Conservation (phyloP, 2,797 vertebrate genomes). For the Garrulus glandarius region DNA sequence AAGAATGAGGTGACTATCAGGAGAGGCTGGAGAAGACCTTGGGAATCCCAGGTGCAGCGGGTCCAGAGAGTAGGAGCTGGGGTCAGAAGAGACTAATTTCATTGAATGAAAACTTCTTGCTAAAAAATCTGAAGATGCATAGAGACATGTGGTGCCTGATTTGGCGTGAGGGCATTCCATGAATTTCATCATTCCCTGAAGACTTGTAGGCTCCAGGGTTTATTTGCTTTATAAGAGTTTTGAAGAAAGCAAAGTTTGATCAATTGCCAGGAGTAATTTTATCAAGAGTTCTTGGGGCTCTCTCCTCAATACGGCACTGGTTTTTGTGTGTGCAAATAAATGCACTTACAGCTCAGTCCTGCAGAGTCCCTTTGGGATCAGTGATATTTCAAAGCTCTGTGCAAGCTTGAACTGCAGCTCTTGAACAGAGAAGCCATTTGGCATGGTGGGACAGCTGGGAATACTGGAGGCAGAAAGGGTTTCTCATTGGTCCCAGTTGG, state of each 20-base stretch:
- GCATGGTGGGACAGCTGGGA: background rate
- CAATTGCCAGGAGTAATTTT: slow-evolving; percentile 29
- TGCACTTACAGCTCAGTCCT: background rate
- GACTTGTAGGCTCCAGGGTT: slow-evolving; percentile 19
- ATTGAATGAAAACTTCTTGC: background rate
- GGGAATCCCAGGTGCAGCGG: background rate
- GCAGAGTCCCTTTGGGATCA: background rate
- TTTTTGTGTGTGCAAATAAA: background rate
- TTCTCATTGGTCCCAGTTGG: background rate
- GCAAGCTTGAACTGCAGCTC: background rate
- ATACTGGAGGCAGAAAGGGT: background rate
- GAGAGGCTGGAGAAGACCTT: background rate
- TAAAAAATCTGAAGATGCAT: background rate
- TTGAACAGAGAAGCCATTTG: background rate
- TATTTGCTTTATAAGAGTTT: slow-evolving; percentile 27
- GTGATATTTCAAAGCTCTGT: background rate
- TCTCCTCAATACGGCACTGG: background rate
- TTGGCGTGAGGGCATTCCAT: background rate
- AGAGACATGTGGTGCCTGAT: background rate
- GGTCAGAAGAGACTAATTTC: background rate
- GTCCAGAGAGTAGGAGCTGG: background rate
- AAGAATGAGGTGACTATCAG: background rate
- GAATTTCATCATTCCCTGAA: slow-evolving; percentile 28
- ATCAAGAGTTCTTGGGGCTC: background rate
- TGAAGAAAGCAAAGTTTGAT: slow-evolving; percentile 6